Evolutionary conservation across 1,140 invertebrate genomes (phyloP), one percentile per base, ranked within the genome.

Genomic region (Philotrypesis tridentata): DNA sequence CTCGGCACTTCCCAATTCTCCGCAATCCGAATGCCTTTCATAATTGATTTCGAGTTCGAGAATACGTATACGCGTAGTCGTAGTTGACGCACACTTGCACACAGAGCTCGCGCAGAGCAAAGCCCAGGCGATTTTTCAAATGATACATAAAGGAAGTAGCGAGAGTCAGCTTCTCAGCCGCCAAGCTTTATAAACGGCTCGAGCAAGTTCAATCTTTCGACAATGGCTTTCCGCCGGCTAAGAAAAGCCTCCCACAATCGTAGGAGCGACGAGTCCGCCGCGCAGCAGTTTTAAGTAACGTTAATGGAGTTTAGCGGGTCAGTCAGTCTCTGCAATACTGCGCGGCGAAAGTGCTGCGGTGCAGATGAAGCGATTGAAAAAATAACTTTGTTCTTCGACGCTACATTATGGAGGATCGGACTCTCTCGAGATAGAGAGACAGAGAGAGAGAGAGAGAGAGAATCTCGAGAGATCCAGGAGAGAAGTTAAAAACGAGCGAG

Each of bases 1-100:
- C 61, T 27, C 8, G n/a, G 61, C n/a, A n/a, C 61, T 55, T 55
- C 9, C n/a, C 61, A 65, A 72, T 68, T 80, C 73, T 80, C 73
- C 70, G 21, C 17, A 17, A 27, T 65, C 67, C 25, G 4, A 21
- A 43, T 29, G 43, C 5, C 63, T 23, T 43, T 23, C 11, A 21
- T 40, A 76, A 40, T 76, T 63, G 55, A 67, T 67, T 77, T 40
- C n/a, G 2, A 74, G 48, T 2, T 60, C 6, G 25, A 29, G 25
- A 7, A 23, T 25, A 5, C 48, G 37, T 6, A 21, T n/a, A 37
- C 31, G 17, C 9, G n/a, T n/a, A n/a, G n/a, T n/a, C n/a, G n/a
- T n/a, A n/a, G 21, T 25, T 27, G 0, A 23, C 17, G 55, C 29
- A 23, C 72, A 33, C n/a, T n/a, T n/a, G 48, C 17, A 33, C 29